Percentiles rank a stretch among this genome's conserved stretches.
These are phyloP conservation scores for Emys orbicularis DNA, from an alignment of 2,797 vertebrate genomes.

Conservation along the genomic window DNA sequence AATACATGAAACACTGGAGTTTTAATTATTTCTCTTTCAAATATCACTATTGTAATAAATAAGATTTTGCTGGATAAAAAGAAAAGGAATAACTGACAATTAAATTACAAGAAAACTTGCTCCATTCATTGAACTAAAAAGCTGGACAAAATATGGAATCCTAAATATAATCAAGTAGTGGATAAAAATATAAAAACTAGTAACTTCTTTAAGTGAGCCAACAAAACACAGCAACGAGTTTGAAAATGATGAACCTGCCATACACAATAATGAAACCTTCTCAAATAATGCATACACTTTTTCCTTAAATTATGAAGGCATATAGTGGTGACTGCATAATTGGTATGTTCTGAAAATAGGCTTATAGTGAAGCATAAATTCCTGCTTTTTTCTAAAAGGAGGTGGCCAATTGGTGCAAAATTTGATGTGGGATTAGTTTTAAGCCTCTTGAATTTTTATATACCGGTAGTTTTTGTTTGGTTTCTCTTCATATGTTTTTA, in stretches of 20 bases:
- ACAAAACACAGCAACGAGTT: background rate
- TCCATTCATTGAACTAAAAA: slow-evolving; percentile 15
- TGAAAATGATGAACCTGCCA: background rate
- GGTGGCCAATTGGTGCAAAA: background rate
- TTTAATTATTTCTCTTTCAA: slow-evolving; percentile 39
- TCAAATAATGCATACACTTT: background rate
- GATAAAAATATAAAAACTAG: slow-evolving; percentile 23
- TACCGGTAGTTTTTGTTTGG: background rate
- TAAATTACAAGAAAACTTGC: slow-evolving; percentile 21
- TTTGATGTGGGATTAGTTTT: background rate
- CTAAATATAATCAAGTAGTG: background rate
- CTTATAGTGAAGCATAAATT: background rate
- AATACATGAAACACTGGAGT: background rate
- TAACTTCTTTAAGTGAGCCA: background rate
- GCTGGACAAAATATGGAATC: background rate
- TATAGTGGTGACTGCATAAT: background rate
- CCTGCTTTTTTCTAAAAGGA: background rate
- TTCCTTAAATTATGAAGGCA: background rate
- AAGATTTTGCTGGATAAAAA: background rate
- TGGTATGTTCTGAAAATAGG: rapidly evolving
- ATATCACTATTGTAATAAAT: slow-evolving; percentile 30
- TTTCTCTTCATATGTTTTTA: background rate
- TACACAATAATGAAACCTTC: background rate
- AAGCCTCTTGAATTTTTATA: background rate
- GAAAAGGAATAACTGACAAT: slow-evolving; percentile 21